Evolutionary conservation across 2,113 vertebrate genomes (phyloP).

Genomic region (Neoarius graeffei): DNA sequence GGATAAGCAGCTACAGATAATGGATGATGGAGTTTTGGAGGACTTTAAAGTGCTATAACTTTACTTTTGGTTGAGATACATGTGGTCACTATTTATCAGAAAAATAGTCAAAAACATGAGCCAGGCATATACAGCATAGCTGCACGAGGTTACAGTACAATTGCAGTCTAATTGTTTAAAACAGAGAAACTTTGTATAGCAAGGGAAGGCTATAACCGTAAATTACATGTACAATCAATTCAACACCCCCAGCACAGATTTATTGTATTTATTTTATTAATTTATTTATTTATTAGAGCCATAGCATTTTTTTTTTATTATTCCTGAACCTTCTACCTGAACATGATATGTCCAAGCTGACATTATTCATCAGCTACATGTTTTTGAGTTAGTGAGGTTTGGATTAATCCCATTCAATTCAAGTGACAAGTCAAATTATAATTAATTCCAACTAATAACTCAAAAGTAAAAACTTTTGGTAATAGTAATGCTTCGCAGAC

Average conservation of each 20-base stretch:
- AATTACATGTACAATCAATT: neutral
- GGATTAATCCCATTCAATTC: neutral
- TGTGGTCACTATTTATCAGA: neutral
- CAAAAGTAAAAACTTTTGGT: neutral
- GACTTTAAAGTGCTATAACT: too few species aligned
- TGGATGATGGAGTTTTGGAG: too few species aligned
- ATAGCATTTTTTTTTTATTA: neutral
- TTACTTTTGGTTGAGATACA: neutral
- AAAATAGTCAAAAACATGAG: neutral
- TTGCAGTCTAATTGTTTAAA: neutral
- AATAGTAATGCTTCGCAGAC: neutral
- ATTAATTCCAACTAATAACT: neutral
- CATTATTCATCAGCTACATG: neutral
- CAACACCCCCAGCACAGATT: neutral
- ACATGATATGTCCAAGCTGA: neutral
- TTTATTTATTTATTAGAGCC: neutral
- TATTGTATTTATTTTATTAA: too few species aligned
- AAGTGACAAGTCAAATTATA: neutral
- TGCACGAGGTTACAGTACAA: neutral
- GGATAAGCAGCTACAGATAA: too few species aligned
- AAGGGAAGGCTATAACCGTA: neutral
- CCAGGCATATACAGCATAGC: neutral
- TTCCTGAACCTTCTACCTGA: neutral
- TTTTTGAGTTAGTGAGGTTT: neutral
- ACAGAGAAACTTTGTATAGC: neutral